Evolutionary conservation across 2,113 vertebrate species (phyloP).

Genomic region (Hypanus sabinus): DNA sequence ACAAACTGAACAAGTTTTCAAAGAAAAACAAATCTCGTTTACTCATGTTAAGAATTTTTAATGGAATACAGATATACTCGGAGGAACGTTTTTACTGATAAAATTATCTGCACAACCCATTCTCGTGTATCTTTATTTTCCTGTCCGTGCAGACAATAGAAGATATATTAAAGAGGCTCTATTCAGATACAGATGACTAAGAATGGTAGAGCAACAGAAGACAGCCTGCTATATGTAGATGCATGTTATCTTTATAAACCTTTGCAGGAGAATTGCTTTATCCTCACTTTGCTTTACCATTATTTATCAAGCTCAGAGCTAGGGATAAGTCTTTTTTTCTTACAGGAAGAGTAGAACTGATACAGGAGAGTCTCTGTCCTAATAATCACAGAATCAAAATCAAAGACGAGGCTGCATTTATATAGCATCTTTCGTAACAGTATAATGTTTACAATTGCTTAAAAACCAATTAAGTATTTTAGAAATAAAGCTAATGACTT

Average conservation of each 20-base stretch:
- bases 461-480: too few species aligned
- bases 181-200: slow-evolving; percentile 7
- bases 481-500: too few species aligned
- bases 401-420: too few species aligned
- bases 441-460: too few species aligned
- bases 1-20: background rate
- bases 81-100: background rate
- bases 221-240: background rate
- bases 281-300: background rate
- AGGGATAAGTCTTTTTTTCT: background rate
- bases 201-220: background rate
- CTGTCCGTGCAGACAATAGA: background rate
- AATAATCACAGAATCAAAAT: background rate
- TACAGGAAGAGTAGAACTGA: background rate
- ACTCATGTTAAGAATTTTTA: background rate
- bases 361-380: background rate
- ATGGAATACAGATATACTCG: background rate
- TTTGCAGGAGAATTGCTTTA: background rate
- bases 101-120: background rate
- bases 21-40: background rate
- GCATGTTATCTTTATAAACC: background rate
- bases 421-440: too few species aligned
- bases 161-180: background rate
- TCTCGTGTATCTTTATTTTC: slow-evolving; percentile 23
- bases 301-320: background rate